Evolutionary conservation across 2,888 invertebrate genomes (phyloP).

Genomic region (Aromia moschata): DNA sequence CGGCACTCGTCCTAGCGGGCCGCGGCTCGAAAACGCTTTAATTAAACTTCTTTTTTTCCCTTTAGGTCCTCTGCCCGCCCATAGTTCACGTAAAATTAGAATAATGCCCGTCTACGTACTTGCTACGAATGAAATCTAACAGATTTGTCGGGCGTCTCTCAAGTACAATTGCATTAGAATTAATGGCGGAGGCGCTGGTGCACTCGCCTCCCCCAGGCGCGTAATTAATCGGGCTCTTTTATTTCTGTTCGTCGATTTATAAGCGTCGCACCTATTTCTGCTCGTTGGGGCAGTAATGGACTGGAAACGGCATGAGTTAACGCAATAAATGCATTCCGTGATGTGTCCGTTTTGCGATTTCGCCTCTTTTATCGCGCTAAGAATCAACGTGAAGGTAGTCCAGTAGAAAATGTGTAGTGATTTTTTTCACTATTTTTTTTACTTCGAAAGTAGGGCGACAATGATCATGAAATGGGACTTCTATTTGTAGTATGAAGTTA

Average conservation of each 20-base stretch:
- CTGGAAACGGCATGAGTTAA: neutral
- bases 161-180: neutral
- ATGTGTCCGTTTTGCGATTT: no score
- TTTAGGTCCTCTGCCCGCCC: neutral
- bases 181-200: neutral
- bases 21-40: neutral
- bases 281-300: neutral
- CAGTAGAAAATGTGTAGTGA: neutral
- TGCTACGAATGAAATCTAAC: neutral
- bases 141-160: neutral
- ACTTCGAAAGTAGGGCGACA: no score
- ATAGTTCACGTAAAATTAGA: neutral
- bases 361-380: no score
- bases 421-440: no score
- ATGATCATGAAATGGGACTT: no score
- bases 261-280: neutral
- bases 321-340: neutral
- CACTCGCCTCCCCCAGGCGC: no score
- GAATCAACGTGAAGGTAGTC: no score
- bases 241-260: neutral
- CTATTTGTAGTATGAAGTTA: no score
- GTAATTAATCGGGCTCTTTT: no score
- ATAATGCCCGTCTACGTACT: neutral
- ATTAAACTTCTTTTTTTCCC: neutral
- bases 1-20: neutral